phyloP scores from a whole-genome alignment of 2,113 vertebrate species.

The Mastomys coucha region DNA sequence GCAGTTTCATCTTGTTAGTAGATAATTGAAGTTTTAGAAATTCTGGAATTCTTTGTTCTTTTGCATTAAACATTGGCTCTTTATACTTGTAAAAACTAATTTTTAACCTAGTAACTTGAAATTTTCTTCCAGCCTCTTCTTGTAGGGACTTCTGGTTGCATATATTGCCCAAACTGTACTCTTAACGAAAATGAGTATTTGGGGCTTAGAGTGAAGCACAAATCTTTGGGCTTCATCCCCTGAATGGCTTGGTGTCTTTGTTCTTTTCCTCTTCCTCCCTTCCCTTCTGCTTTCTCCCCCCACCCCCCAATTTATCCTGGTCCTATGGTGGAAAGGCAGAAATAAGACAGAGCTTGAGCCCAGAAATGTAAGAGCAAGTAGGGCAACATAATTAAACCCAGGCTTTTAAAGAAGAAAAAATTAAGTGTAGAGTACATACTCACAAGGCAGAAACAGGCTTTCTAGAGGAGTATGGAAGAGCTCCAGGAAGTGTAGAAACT shows the following conservation, averaged over 20 bases:
- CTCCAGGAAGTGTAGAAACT: background rate
- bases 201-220: background rate
- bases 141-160: background rate
- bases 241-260: background rate
- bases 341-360: background rate
- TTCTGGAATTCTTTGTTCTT: background rate
- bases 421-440: background rate
- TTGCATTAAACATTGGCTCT: background rate
- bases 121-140: background rate
- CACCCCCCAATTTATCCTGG: background rate
- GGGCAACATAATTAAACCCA: background rate
- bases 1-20: conserved; percentile 35
- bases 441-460: background rate
- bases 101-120: conserved; percentile 39
- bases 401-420: background rate
- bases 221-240: background rate
- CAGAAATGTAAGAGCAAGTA: background rate
- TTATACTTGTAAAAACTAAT: conserved; percentile 45
- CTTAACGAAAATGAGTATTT: background rate
- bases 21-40: conserved; percentile 20
- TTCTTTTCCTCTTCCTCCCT: background rate
- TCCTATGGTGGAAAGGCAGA: background rate
- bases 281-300: background rate
- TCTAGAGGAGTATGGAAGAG: background rate
- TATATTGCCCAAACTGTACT: background rate